phyloP scores from a whole-genome alignment of 1,140 invertebrate species.

The Drosophila nasuta region DNA sequence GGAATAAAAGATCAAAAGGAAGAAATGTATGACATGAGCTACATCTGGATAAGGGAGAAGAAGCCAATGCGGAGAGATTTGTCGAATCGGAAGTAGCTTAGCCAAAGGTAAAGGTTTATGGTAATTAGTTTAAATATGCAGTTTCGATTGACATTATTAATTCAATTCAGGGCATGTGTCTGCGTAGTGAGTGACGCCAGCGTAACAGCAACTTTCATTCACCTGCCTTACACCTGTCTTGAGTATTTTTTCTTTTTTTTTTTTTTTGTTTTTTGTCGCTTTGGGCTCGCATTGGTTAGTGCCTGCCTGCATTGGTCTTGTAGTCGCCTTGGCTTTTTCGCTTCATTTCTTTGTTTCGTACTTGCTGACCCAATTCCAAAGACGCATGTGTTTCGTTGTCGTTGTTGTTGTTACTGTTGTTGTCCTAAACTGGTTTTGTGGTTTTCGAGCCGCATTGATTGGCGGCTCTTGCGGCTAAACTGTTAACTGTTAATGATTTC shows the following conservation, averaged over 20 bases:
- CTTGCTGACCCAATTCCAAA: slow-evolving; percentile 81
- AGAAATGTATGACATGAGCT: neutral
- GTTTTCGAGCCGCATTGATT: slow-evolving; percentile 57
- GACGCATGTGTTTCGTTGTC: slow-evolving; percentile 73
- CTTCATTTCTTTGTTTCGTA: slow-evolving; percentile 62
- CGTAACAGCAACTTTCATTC: slow-evolving; percentile 64
- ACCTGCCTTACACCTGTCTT: slow-evolving; percentile 73
- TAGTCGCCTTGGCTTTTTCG: slow-evolving; percentile 49
- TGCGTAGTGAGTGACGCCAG: slow-evolving; percentile 46
- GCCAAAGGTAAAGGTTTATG: neutral
- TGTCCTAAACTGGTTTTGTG: slow-evolving; percentile 61
- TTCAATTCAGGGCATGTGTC: slow-evolving; percentile 46
- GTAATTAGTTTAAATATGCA: slow-evolving; percentile 5
- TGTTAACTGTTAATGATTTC: slow-evolving; percentile 81
- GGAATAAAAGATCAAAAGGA: neutral
- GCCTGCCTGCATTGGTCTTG: slow-evolving; percentile 50
- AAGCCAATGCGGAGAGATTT: neutral
- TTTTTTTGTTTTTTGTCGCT: slow-evolving; percentile 24
- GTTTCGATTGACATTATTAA: slow-evolving; percentile 20
- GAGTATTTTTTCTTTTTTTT: slow-evolving; percentile 20
- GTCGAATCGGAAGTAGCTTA: neutral
- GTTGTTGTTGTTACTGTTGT: slow-evolving; percentile 54
- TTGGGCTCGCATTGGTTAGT: slow-evolving; percentile 21
- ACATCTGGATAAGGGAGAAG: neutral
- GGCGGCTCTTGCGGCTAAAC: slow-evolving; percentile 59